A percentile compares a stretch with the other conserved stretches of the same genome.
phyloP scores from a whole-genome alignment of 2,888 invertebrate species.

The Therioaphis trifolii region DNA sequence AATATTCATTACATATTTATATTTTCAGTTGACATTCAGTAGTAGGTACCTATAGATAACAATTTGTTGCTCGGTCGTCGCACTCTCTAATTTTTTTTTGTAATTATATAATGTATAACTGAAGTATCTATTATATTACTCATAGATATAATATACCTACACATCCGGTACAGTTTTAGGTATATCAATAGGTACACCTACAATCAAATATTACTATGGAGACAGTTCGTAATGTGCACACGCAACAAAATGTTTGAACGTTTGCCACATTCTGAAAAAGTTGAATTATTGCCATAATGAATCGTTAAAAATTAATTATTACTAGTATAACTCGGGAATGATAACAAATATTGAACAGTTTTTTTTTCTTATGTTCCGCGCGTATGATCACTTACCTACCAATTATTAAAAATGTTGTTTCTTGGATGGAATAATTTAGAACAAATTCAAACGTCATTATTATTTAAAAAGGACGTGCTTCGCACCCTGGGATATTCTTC shows the following conservation, averaged over 20 bases:
- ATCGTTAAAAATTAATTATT: constrained; percentile 32
- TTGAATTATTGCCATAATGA: not conserved
- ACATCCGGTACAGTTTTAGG: not conserved
- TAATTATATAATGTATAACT: not conserved
- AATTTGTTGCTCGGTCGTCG: not conserved
- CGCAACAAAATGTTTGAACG: constrained; percentile 7
- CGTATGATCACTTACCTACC: not conserved
- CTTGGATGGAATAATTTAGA: too few relatives aligned
- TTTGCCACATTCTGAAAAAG: constrained; percentile 32
- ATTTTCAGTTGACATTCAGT: not conserved
- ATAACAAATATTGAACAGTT: not conserved
- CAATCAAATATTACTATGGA: not conserved
- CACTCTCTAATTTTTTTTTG: not conserved
- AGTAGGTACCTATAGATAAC: not conserved
- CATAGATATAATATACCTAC: not conserved
- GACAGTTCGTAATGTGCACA: not conserved
- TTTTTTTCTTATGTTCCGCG: too few relatives aligned
- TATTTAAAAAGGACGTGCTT: too few relatives aligned
- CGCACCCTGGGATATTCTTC: too few relatives aligned
- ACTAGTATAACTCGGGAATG: not conserved
- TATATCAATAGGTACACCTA: not conserved
- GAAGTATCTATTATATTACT: not conserved
- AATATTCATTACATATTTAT: not conserved
- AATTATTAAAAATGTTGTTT: constrained; percentile 2
- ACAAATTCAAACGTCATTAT: too few relatives aligned